Base-by-base conservation (phyloP, 2,113 vertebrate genomes). In the Pachyramphus minor region DNA sequence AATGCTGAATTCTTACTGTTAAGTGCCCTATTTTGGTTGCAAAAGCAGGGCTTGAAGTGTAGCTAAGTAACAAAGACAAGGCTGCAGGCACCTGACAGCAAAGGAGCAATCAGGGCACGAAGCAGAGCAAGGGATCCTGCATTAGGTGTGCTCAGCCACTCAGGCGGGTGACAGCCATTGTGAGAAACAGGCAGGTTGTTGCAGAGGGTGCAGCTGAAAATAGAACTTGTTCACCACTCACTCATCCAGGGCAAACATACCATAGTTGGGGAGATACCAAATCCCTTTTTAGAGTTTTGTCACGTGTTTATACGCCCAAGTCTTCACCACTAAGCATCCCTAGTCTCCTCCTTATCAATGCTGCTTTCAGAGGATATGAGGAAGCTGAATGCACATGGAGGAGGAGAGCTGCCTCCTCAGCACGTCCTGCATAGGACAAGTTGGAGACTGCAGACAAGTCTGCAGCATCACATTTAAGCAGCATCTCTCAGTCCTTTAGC, bases 81-180 rank as follows among this genome's bases (percentile, higher is more conserved):
- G 31, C 42, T 94, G 37, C 8, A 28, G 89, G 56, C 60, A 71
- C 33, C 47, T 55, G 60, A 27, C 18, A 67, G 76, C 47, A 75
- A 42, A 84, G 60, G 23, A 59, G 15, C 4, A 35, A n/a, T 15
- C 35, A 49, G 55, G 73, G 52, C 31, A 58, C 8, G 39, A 66
- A 49, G 4, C 3, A 12, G 49, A 37, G 53, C 1, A 6, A 49
- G 30, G 31, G 84, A 47, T 62, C 42, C 62, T 35, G 47, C 1
- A 3, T 20, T 42, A 37, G 39, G 52, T 42, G 66, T 67, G 44
- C 47, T 31, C 25, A 8, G 4, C n/a, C 0, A 1, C 50, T 53
- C 60, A 20, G 39, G 42, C 12, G 2, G 18, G 52, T 0, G 0
- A 44, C 1, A 19, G 25, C 60, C 35, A 16, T 15, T 0, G 0